Conservation (phyloP, 2,888 invertebrate species). For the Campoplex capitator region DNA sequence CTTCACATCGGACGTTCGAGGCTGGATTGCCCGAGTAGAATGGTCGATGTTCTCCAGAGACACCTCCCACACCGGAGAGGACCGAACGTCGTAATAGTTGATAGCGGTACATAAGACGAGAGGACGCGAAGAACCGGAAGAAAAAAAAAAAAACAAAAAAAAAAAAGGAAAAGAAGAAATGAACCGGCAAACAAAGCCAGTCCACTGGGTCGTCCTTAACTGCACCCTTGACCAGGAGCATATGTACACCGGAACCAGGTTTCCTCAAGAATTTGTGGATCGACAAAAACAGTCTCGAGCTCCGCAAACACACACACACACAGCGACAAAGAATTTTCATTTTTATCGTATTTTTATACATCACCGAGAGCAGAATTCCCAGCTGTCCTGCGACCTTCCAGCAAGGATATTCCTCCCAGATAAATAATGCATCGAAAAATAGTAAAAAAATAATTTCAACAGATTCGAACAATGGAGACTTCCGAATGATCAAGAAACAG, state of each 20-base stretch:
- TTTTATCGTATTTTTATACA: conserved; percentile 2
- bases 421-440: neutral
- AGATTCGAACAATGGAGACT: neutral
- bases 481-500: neutral
- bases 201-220: conserved; percentile 45
- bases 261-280: conserved; percentile 16
- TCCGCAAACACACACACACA: neutral
- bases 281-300: neutral
- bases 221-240: neutral
- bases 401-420: neutral
- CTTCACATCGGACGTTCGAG: conserved; percentile 53
- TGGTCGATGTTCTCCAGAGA: conserved; percentile 57
- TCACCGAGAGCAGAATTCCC: neutral
- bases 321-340: neutral
- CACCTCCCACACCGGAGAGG: conserved; percentile 59
- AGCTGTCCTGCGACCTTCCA: neutral
- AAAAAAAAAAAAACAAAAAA: conserved; percentile 12
- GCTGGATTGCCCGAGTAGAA: conserved; percentile 13
- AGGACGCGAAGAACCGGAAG: conserved; percentile 37
- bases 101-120: conserved; percentile 48
- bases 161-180: conserved; percentile 11
- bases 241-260: neutral
- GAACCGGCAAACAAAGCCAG: conserved; percentile 65
- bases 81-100: conserved; percentile 67
- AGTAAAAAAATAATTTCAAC: neutral